These are phyloP conservation scores for Oscheius sp. DNA, from an alignment of 2,888 invertebrate species.

Conservation along the genomic window DNA sequence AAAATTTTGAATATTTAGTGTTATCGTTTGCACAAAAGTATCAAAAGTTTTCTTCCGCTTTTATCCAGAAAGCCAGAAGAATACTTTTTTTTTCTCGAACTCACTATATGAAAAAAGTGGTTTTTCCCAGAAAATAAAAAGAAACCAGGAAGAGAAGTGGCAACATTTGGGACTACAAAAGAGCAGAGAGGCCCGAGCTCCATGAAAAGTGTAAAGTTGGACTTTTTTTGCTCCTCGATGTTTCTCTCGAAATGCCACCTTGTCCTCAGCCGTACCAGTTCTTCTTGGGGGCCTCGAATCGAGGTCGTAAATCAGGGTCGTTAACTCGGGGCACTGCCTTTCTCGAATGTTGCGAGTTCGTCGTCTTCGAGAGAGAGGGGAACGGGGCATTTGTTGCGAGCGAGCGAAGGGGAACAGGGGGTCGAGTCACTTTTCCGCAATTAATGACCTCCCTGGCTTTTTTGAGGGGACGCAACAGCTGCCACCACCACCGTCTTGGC, in stretches of 20 bases:
- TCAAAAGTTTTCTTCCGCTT: no score
- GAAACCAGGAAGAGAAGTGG: no score
- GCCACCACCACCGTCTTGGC: no score
- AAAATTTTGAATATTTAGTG: no score
- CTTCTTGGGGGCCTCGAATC: constrained; percentile 17
- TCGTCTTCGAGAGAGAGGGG: not conserved
- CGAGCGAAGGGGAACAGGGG: not conserved
- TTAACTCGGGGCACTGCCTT: constrained; percentile 25
- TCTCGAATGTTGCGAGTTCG: constrained; percentile 1
- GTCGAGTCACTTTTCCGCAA: not conserved
- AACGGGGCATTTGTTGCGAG: constrained; percentile 5
- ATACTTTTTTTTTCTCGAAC: no score
- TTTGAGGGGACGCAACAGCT: constrained; percentile 3
- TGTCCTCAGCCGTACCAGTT: constrained; percentile 17
- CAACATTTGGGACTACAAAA: no score
- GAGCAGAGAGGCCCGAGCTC: no score
- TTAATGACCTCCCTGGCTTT: constrained; percentile 20
- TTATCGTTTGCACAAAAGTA: no score
- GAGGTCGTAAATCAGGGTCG: constrained; percentile 31
- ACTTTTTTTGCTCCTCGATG: not conserved
- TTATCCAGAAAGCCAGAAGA: no score
- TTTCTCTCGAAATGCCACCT: not conserved
- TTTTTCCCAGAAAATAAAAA: no score
- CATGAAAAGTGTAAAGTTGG: not conserved
- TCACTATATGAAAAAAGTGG: no score